Base-by-base conservation (phyloP, 2,888 invertebrate species). In the Protophormia terraenovae region DNA sequence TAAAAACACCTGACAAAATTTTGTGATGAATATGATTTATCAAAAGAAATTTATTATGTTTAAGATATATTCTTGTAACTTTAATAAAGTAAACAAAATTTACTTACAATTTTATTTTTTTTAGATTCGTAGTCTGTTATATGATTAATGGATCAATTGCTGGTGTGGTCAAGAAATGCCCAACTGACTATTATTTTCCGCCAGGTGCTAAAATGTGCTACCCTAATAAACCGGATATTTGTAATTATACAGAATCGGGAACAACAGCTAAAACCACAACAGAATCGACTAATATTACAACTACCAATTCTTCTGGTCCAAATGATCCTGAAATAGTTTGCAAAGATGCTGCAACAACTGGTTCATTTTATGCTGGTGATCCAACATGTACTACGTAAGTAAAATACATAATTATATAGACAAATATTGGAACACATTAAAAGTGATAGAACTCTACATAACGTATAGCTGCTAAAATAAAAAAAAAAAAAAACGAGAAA, bases 331-430 rank as follows among this genome's bases (percentile, higher is more conserved):
- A 47, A 22, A 58, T 69, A 2, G 60, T 86, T 55, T 88, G 88
- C 45, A 55, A 53, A 8, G 83, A 86, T 4, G 83, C 38, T 6
- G 84, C 58, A 7, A 14, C 12, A 7, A 16, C 41, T 47, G 87
- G 87, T 8, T 62, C 38, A 1, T 87, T 38, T 69, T 72, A 55
- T 14, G 77, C 84, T 0, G 86, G 85, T 27, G 88, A 88, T 69
- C 64, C 73, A 0, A 85, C 86, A 0, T 88, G 88, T 35, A 87
- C 79, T 3, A 79, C 75, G 87, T 87, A 55, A 71, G 80, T 62
- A 24, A 45, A 41, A 41, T 38, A n/a, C n/a, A n/a, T n/a, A n/a
- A n/a, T n/a, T n/a, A 69, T 45, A 45, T 45, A n/a, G n/a, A n/a
- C n/a, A n/a, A n/a, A n/a, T n/a, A n/a, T n/a, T n/a, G n/a, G n/a